These are phyloP conservation scores for Orthosia gothica DNA, from an alignment of 2,888 invertebrate species.

Conservation along the genomic window DNA sequence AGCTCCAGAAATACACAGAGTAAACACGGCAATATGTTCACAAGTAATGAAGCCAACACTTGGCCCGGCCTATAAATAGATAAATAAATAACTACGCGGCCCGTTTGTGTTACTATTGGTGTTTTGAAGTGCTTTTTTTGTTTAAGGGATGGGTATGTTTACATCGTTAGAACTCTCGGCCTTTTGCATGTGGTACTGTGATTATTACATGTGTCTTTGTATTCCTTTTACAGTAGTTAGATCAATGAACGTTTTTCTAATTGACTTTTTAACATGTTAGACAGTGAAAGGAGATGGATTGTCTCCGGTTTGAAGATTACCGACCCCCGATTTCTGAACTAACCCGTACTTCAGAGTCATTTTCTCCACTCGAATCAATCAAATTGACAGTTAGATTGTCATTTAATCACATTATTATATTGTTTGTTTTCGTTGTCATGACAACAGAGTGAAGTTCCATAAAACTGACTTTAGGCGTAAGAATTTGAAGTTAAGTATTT, in stretches of 20 bases:
- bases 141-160: constrained; percentile 62
- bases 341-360: too few species aligned
- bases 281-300: constrained; percentile 9
- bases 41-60: constrained; percentile 87
- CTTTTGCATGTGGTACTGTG: constrained; percentile 63
- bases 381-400: too few species aligned
- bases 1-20: constrained; percentile 87
- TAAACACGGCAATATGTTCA: constrained; percentile 88
- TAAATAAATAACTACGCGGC: constrained; percentile 81
- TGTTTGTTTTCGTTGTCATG: too few species aligned
- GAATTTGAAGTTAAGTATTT: too few species aligned
- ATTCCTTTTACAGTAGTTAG: constrained; percentile 50
- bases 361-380: too few species aligned
- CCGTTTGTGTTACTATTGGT: constrained; percentile 68
- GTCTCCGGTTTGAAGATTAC: constrained; percentile 14
- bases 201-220: constrained; percentile 56
- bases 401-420: too few species aligned
- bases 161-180: constrained; percentile 66
- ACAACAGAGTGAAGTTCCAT: too few species aligned
- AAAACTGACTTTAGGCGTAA: too few species aligned
- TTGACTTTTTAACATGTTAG: constrained; percentile 40
- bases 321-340: too few species aligned
- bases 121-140: constrained; percentile 67
- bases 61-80: constrained; percentile 86
- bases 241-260: constrained; percentile 43